phyloP scores from a whole-genome alignment of 1,140 invertebrate genomes.

The Magallana angulata region DNA sequence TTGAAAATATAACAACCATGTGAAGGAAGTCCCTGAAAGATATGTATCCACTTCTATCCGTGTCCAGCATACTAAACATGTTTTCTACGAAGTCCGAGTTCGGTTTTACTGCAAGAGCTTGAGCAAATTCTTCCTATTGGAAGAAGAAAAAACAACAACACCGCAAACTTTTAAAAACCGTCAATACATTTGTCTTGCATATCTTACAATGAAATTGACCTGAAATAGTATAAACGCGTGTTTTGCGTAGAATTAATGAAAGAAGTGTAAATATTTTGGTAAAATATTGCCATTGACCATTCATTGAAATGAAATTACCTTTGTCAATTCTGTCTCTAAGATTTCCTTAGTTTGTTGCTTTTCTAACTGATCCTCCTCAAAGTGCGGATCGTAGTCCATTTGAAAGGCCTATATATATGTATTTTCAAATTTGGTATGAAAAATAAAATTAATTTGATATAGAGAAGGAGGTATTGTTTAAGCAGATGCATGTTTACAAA shows the following conservation, averaged over 20 bases:
- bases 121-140: conserved; percentile 93
- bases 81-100: conserved; percentile 98
- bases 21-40: conserved; percentile 99
- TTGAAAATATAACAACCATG: conserved; percentile 91
- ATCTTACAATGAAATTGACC: too few relatives aligned
- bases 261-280: too few relatives aligned
- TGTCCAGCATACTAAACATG: conserved; percentile 99
- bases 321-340: conserved; percentile 70
- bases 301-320: conserved; percentile 54
- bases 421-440: too few relatives aligned
- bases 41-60: conserved; percentile 96
- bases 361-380: conserved; percentile 68
- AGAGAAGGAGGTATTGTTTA: background rate
- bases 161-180: too few relatives aligned
- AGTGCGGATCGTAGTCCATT: conserved; percentile 74
- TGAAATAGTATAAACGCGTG: too few relatives aligned
- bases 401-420: conserved; percentile 69
- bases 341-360: conserved; percentile 71
- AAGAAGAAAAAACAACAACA: background rate
- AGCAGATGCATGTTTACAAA: too few relatives aligned
- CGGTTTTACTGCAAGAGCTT: conserved; percentile 96
- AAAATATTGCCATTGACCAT: too few relatives aligned
- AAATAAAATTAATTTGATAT: too few relatives aligned
- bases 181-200: too few relatives aligned
- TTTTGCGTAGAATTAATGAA: too few relatives aligned